Percentiles rank a stretch among this genome's conserved stretches.
phyloP scores from a whole-genome alignment of 1,140 invertebrate genomes.

The Aradophagus sp. region DNA sequence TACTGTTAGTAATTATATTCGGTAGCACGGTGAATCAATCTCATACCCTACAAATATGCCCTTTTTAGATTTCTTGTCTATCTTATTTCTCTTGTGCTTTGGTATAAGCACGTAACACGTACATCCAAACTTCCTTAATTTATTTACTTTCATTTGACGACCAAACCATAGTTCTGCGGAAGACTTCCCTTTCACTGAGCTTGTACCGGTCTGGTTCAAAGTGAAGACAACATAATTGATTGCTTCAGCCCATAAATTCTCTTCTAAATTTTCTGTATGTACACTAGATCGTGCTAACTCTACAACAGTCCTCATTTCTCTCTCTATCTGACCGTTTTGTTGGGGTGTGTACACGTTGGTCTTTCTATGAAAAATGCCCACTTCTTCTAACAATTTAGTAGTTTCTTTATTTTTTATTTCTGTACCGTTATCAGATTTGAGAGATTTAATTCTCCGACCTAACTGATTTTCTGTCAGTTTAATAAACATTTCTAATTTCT shows the following conservation, averaged over 20 bases:
- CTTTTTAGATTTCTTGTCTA: background rate
- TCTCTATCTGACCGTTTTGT: slow-evolving; percentile 3
- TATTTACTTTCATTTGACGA: background rate
- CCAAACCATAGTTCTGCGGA: slow-evolving; percentile 4
- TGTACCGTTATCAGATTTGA: background rate
- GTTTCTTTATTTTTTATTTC: background rate
- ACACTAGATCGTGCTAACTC: background rate
- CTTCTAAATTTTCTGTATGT: background rate
- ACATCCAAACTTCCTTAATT: background rate
- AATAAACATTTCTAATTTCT: background rate
- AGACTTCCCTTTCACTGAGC: background rate
- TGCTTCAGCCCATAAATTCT: slow-evolving; percentile 4
- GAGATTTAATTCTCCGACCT: background rate
- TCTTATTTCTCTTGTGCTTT: background rate
- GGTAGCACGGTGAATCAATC: background rate
- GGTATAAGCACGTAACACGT: background rate
- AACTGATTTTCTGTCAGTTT: slow-evolving; percentile 1
- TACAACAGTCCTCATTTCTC: slow-evolving; percentile 1
- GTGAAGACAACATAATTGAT: slow-evolving; percentile 1
- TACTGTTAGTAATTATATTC: background rate
- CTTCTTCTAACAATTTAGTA: background rate
- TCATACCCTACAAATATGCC: background rate
- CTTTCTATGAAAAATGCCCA: background rate
- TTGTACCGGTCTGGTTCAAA: slow-evolving; percentile 5
- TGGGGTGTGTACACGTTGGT: background rate